Base-by-base conservation (phyloP, 2,797 vertebrate species). In the Ambastaia sidthimunki region DNA sequence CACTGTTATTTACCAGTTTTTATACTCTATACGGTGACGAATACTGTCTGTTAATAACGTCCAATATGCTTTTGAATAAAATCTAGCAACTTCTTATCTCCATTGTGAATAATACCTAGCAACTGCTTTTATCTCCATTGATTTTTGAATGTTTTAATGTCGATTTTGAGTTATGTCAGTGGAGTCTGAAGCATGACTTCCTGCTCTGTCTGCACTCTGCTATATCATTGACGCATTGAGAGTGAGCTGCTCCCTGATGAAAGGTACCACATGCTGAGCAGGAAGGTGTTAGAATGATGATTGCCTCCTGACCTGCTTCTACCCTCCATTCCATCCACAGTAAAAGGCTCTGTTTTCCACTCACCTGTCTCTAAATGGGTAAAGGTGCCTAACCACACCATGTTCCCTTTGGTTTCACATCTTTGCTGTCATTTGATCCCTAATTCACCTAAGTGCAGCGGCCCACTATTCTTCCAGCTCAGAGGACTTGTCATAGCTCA, bases 361-460 rank as follows among this genome's bases (percentile, higher is more conserved):
- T 85, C 89, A 87, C 87, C 88, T 87, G 82, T 87, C 88, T 91
- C 85, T 91, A 91, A 92, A 92, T 91, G 90, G 90, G 89, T 90
- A 91, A 89, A 90, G 90, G 89, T 91, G 83, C 71, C 78, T 79
- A 72, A 88, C 82, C 82, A 69, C 82, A 76, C 85, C 87, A 86
- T 85, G 71, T 88, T 82, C 86, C 86, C 90, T 93, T 91, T 93
- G 90, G 92, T 93, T 89, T 88, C 86, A 85, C 81, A 76, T 86
- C 86, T 84, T 88, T 82, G 86, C 84, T 91, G 91, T 89, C 89
- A 92, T 93, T 94, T 93, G 92, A 93, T 93, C 92, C 89, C 87
- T 89, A 88, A 87, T 81, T 31, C 28, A 48, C 83, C 89, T 87
- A 86, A 86, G 89, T 89, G 88, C 88, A 52, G 74, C 55, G 50